Base-by-base conservation (phyloP, 2,797 vertebrate species). In the Cirrhinus mrigala region DNA sequence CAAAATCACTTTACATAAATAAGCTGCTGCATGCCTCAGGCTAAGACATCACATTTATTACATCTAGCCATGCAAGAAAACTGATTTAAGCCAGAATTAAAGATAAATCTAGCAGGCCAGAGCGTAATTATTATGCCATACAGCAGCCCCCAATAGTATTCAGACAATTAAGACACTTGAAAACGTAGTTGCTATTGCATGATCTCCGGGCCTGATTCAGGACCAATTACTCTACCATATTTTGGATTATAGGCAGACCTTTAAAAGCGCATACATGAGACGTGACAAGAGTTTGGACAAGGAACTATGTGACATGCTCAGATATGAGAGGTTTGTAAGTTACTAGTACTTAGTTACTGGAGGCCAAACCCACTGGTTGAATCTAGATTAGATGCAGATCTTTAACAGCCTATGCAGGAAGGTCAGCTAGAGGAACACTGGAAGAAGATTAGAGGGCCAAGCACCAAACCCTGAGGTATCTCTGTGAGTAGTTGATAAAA, bases 61-160 rank as follows among this genome's bases (percentile, higher is more conserved):
- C n/a, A 70, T 70, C 4, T 70, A 70, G 24, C 7, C 74, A 78
- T 84, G 82, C 75, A 84, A 69, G 29, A 56, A 81, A 40, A 69
- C 14, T n/a, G 20, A 54, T 69, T 83, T 66, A 33, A 75, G 44
- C 22, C 46, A 54, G 10, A 12, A 48, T 20, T 24, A 24, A 27
- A 66, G 33, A 66, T 27, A 71, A 37, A 75, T 64, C 9, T 62
- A n/a, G 20, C 27, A 62, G 4, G 27, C 24, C 14, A 15, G 54
- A n/a, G 33, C 10, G 20, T n/a, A 70, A 82, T 48, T 58, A 82
- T 8, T 12, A 69, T 27, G 16, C 10, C 4, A 6, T 22, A 50
- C 44, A 79, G 44, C 3, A 5, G n/a, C 33, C 66, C 66, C 66
- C 40, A 70, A 70, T 70, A 68, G 7, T 12, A 71, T 71, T 48